phyloP scores from a whole-genome alignment of 2,113 vertebrate genomes.

The Malaclemys terrapin region DNA sequence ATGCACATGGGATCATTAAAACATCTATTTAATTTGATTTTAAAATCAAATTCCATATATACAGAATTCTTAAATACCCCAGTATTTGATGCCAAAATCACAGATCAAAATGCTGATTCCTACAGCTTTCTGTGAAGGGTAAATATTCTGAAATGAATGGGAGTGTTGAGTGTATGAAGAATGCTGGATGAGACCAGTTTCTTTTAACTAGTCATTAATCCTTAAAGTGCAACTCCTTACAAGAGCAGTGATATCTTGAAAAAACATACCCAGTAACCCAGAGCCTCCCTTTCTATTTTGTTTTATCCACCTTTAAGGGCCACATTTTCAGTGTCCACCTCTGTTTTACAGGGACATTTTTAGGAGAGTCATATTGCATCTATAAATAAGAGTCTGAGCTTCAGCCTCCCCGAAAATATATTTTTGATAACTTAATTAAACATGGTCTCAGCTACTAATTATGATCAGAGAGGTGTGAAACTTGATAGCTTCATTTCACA shows the following conservation, averaged over 20 bases:
- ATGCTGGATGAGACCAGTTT: background rate
- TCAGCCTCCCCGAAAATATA: slow-evolving; percentile 43
- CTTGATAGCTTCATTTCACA: background rate
- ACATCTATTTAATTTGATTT: slow-evolving; percentile 59
- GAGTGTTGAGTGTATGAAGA: slow-evolving; percentile 53
- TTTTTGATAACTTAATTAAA: slow-evolving; percentile 56
- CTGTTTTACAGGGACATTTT: background rate
- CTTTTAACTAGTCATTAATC: slow-evolving; percentile 29
- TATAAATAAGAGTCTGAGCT: background rate
- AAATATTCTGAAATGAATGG: slow-evolving; percentile 41
- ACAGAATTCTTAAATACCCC: slow-evolving; percentile 49
- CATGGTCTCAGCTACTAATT: slow-evolving; percentile 43
- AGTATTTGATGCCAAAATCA: slow-evolving; percentile 29
- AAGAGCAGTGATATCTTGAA: slow-evolving; percentile 17
- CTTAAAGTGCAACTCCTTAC: slow-evolving; percentile 38
- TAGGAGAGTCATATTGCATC: slow-evolving; percentile 4
- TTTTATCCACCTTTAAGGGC: slow-evolving; percentile 31
- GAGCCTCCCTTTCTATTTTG: slow-evolving; percentile 28
- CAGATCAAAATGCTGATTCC: background rate
- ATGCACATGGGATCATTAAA: slow-evolving; percentile 67
- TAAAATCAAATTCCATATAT: slow-evolving; percentile 62
- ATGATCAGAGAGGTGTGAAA: slow-evolving; percentile 36
- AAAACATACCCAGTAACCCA: slow-evolving; percentile 11
- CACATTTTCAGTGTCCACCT: slow-evolving; percentile 32
- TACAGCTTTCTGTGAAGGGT: background rate